phyloP scores from a whole-genome alignment of 2,797 vertebrate species.

The Enteromius afrohamiltoni region DNA sequence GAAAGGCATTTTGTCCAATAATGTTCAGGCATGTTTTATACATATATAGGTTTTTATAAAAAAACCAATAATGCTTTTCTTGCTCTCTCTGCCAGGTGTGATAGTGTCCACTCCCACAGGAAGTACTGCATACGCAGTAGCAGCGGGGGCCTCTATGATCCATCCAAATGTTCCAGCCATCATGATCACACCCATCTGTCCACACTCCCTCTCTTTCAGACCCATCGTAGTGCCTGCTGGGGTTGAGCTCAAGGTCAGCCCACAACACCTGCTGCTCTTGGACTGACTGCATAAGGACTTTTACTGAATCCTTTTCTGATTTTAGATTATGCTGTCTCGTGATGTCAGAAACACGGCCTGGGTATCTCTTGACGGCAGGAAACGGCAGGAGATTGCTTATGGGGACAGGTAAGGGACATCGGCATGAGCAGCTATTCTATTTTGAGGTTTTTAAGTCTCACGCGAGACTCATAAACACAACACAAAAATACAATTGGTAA shows the following conservation, averaged over 20 bases:
- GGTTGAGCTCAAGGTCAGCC: slow-evolving; percentile 78
- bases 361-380: slow-evolving; percentile 85
- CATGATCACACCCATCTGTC: slow-evolving; percentile 86
- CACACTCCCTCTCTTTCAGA: slow-evolving; percentile 84
- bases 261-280: background rate
- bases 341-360: slow-evolving; percentile 83
- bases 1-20: background rate
- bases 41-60: background rate
- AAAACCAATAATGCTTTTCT: background rate
- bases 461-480: no score
- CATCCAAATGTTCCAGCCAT: slow-evolving; percentile 85
- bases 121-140: slow-evolving; percentile 83
- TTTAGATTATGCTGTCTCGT: slow-evolving; percentile 80
- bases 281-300: background rate
- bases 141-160: slow-evolving; percentile 85
- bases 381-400: slow-evolving; percentile 82
- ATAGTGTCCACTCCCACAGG: slow-evolving; percentile 85
- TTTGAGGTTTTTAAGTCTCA: no score
- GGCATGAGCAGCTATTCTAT: no score
- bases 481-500: no score
- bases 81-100: slow-evolving; percentile 70
- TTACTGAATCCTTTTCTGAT: background rate
- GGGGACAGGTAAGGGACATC: slow-evolving; percentile 77
- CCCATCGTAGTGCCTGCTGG: slow-evolving; percentile 85
- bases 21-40: background rate